Evolutionary conservation across 1,140 invertebrate species (phyloP), one percentile per base, ranked within the genome.

Genomic region (Cherax quadricarinatus): DNA sequence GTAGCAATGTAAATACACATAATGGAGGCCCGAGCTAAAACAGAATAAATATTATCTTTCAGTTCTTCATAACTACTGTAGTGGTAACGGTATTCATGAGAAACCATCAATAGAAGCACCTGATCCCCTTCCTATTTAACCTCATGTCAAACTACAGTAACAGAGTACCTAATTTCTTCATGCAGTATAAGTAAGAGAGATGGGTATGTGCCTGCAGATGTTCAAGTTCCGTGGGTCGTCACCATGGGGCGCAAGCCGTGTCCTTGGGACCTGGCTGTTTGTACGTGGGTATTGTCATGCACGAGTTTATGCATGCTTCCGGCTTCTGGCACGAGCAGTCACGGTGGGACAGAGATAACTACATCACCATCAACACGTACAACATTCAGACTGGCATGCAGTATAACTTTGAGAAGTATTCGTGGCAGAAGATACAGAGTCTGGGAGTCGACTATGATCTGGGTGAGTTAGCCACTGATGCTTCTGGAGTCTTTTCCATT

Each of bases 321-420:
- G 91, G 92, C 1, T 98, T 98, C 95, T 96, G 97, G 94, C 98
- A 98, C 94, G 98, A 98, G 94, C 98, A 98, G 94, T 98, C 97
- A 94, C 96, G 98, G 49, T 96, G 95, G 51, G 98, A 98, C 93
- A 95, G 98, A 24, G 98, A 98, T 94, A 79, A 89, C 41, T 86
- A 93, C 91, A 92, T 91, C 24, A 89, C 80, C 62, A 90, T 93
- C 21, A 57, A 91, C 57, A 60, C 89, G 6, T 62, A 92, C 73
- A 93, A 92, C 79, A 89, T 94, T 14, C 78, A 86, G 30, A 41
- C 70, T 6, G 95, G 94, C 73, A 95, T 94, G 94, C 93, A 95
- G n/a, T 94, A 94, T 21, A 96, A 96, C 89, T 96, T 96, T 93
- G 84, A 95, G n/a, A 96, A 95, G 75, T 95, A 95, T 80, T 92